Conservation (phyloP, 1,140 invertebrate species). For the Gyrodactylus salaris region DNA sequence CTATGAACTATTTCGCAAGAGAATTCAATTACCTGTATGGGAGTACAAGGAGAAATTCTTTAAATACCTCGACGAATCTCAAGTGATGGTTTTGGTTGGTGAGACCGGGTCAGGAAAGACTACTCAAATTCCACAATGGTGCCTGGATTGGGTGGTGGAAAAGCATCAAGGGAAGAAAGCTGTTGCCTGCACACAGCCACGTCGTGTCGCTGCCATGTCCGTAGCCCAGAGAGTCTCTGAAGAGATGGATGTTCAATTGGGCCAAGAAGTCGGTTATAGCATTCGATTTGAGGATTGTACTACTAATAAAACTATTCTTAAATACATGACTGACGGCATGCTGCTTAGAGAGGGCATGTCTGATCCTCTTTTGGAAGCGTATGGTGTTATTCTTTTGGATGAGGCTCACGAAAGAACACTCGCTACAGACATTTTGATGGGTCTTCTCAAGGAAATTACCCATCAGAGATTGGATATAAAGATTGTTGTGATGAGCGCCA, state of each 20-base stretch:
- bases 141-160: slow-evolving; percentile 43
- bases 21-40: slow-evolving; percentile 69
- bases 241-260: slow-evolving; percentile 85
- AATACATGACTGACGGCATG: slow-evolving; percentile 33
- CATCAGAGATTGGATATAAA: slow-evolving; percentile 70
- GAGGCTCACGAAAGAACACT: slow-evolving; percentile 94
- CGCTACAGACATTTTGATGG: slow-evolving; percentile 94
- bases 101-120: slow-evolving; percentile 72
- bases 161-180: slow-evolving; percentile 31
- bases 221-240: slow-evolving; percentile 86
- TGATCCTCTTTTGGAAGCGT: slow-evolving; percentile 75
- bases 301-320: slow-evolving; percentile 51
- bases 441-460: slow-evolving; percentile 71
- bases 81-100: slow-evolving; percentile 64
- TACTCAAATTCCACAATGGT: slow-evolving; percentile 45
- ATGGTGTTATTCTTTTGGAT: slow-evolving; percentile 67
- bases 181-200: slow-evolving; percentile 81
- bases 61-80: slow-evolving; percentile 49
- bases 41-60: slow-evolving; percentile 85
- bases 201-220: slow-evolving; percentile 89
- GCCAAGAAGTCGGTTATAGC: slow-evolving; percentile 90
- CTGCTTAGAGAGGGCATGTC: slow-evolving; percentile 91
- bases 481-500: slow-evolving; percentile 94
- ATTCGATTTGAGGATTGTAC: slow-evolving; percentile 99
- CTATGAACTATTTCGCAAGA: slow-evolving; percentile 33